Evolutionary conservation across 2,113 vertebrate genomes (phyloP), one percentile per base, ranked within the genome.

Genomic region (Nothoprocta pentlandii): DNA sequence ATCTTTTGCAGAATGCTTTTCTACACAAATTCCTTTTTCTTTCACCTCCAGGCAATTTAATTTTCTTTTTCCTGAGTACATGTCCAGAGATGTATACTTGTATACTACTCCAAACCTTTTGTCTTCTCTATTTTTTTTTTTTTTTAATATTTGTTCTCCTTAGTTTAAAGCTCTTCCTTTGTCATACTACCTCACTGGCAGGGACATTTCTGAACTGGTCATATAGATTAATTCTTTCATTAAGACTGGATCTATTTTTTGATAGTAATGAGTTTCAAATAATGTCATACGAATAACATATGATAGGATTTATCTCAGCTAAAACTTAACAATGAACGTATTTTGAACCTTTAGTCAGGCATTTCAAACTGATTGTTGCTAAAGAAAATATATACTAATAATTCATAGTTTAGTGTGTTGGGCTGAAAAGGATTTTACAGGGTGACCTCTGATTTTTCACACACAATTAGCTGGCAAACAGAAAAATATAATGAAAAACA

Each of bases 401-500:
- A 95, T 88, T 74, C 73, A 74, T 41, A 54, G 59, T 83, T 92
- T 88, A 86, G 34, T 83, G 87, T 91, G 58, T 22, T 88, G 53
- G 41, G 66, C 39, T 88, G 64, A 93, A 87, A 85, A 83, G 44
- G 26, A 78, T 69, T 89, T 41, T 81, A 76, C 90, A 88, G 73
- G 28, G 69, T 94, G 93, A 94, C 90, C 92, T 95, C 41, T 73
- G 71, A 83, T 91, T 91, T 93, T 95, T 92, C 74, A 89, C 80
- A 90, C 77, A 62, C 62, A 92, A 69, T 94, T 95, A 95, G 44
- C 51, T 62, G 68, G 47, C 32, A 92, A 94, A 88, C 16, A 78
- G 61, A 88, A 96, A 73, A 92, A 86, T 22, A 5, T 44, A 92
- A 93, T 81, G 73, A 81, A 94, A 71, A 12, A 76, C 34, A 58